Evolutionary conservation across 2,113 vertebrate genomes (phyloP).

Genomic region (Collichthys lucidus): DNA sequence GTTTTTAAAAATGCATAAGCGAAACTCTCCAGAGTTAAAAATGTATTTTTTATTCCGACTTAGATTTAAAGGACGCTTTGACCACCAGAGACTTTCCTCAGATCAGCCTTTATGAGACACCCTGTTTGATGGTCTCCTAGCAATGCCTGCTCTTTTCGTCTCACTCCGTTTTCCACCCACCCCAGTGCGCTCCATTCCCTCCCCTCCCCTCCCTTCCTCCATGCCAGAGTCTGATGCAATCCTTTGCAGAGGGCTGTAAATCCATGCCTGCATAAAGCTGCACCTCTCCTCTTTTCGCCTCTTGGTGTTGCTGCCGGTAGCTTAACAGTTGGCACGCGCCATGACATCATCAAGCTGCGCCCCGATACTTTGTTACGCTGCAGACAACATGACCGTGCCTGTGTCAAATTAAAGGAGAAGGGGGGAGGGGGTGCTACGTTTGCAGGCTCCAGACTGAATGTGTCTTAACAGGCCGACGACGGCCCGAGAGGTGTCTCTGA

Average conservation of each 20-base stretch:
- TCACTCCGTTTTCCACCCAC: constrained; percentile 72
- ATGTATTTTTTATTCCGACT: background rate
- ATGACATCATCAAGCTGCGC: constrained; percentile 76
- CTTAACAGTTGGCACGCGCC: constrained; percentile 57
- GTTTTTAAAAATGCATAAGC: too few species aligned
- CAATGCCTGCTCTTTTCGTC: constrained; percentile 69
- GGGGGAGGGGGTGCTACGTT: background rate
- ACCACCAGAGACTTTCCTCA: constrained; percentile 40
- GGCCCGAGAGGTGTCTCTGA: background rate
- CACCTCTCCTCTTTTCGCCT: constrained; percentile 56
- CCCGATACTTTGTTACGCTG: constrained; percentile 44
- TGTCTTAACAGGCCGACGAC: background rate
- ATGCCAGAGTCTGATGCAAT: constrained; percentile 83
- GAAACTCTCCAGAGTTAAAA: constrained; percentile 11
- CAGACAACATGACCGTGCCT: constrained; percentile 36
- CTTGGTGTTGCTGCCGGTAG: constrained; percentile 53
- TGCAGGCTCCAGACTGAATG: background rate
- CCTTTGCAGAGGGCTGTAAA: constrained; percentile 83
- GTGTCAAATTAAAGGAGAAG: constrained; percentile 29
- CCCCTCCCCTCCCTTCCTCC: constrained; percentile 55
- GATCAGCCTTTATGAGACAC: constrained; percentile 58
- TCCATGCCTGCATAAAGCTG: constrained; percentile 74
- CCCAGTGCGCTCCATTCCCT: constrained; percentile 53
- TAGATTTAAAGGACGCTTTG: constrained; percentile 44
- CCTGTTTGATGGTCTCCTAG: constrained; percentile 76